A percentile compares a stretch with the other conserved stretches of the same genome.
phyloP scores from a whole-genome alignment of 2,113 vertebrate species.

The Uria aalge region DNA sequence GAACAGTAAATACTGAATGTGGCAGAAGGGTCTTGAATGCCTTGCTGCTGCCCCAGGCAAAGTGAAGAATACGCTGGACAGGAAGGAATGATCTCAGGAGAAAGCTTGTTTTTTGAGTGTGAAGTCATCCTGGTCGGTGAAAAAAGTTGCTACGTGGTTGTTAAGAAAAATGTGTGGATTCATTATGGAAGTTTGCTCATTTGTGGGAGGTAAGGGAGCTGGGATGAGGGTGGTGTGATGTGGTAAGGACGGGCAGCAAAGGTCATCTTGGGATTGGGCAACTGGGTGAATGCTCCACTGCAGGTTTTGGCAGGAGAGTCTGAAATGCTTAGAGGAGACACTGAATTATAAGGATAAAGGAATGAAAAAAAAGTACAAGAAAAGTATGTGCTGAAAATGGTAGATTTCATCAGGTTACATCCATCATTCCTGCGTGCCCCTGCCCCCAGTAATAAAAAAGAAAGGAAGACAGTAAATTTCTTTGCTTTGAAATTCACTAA shows the following conservation, averaged over 20 bases:
- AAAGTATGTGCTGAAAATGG: neutral
- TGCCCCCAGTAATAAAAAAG: neutral
- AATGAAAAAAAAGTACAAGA: neutral
- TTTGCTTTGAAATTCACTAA: neutral
- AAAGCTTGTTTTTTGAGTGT: neutral
- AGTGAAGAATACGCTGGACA: neutral
- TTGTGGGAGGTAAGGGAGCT: neutral
- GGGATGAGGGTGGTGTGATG: neutral
- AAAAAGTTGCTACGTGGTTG: neutral
- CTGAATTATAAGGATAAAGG: neutral
- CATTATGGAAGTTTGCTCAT: neutral
- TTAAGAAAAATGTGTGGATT: neutral
- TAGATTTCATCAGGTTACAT: neutral
- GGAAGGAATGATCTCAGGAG: neutral
- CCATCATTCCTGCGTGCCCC: rapidly evolving
- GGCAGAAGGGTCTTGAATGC: neutral
- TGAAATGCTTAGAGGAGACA: neutral
- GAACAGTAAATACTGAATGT: neutral
- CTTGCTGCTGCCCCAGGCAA: neutral
- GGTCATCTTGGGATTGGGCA: neutral
- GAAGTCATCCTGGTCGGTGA: neutral
- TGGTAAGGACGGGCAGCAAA: neutral
- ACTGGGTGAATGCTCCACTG: neutral
- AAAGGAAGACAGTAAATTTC: neutral
- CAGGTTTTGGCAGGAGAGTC: neutral